Base-by-base conservation (phyloP, 2,797 vertebrate species). In the Sebastiscus albofasciatus region DNA sequence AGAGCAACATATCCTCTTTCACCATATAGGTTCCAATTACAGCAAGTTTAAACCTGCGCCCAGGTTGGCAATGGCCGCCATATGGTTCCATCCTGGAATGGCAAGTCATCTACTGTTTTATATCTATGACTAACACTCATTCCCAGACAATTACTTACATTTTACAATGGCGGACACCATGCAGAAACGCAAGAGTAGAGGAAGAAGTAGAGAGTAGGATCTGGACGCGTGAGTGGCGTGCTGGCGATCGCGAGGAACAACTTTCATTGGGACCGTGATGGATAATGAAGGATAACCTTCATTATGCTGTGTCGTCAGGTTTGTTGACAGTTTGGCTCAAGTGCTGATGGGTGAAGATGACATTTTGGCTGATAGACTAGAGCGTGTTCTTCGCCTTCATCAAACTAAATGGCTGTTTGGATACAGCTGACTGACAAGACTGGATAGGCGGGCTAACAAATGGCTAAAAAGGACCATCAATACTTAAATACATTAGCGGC, bases 401-500 rank as follows among this genome's bases (percentile, higher is more conserved):
- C 22, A 65, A 66, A 52, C 18, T 67, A 76, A 81, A 81, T 69
- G 24, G 39, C 33, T 49, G 22, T 36, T 72, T 61, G 27, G 20
- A 65, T 66, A 52, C 49, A 56, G n/a, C 54, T 54, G 78, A 76
- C 31, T 55, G 59, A 62, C 13, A 49, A 56, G 26, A 65, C 18
- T 82, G 60, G 39, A 77, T 59, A 13, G 66, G 13, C 74, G 54
- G 22, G 16, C 75, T 33, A 49, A 74, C 31, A 79, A 62, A 75
- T 60, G 54, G 60, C 59, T 73, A 14, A 71, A 75, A 68, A 49
- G 52, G 46, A 55, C 39, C 62, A 72, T 70, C 75, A 79, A 55
- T 79, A 67, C 55, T 71, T 59, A 36, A 80, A 64, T 75, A 61
- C 64, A 78, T 75, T 83, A 72, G 54, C 34, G 34, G 72, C 5